Conservation (phyloP, 1,140 invertebrate genomes). For the Stegodyphus dumicola region DNA sequence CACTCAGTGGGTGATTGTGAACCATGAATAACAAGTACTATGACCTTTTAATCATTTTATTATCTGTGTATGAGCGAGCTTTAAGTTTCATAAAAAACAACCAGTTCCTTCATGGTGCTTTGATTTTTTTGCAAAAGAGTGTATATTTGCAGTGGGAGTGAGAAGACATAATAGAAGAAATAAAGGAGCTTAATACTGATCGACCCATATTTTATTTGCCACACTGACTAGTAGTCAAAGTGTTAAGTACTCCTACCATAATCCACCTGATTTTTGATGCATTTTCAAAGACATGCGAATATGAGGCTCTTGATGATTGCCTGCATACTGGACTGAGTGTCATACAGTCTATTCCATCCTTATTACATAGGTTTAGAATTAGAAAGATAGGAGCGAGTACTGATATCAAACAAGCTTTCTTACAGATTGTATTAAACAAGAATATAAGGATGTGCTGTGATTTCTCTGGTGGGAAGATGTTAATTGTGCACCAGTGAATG, state of each 20-base stretch:
- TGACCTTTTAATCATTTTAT: no score
- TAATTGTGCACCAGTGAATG: background rate
- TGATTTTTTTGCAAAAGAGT: no score
- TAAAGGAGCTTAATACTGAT: background rate
- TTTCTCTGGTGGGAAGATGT: background rate
- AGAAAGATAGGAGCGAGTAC: background rate
- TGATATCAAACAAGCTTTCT: background rate
- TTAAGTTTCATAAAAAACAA: no score
- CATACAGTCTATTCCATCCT: background rate
- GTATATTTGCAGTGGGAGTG: background rate
- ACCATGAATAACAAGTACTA: no score
- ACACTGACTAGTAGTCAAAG: background rate
- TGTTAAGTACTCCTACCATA: background rate
- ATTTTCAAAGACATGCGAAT: background rate
- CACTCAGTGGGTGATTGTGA: no score
- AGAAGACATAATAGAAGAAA: background rate
- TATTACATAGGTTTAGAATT: background rate
- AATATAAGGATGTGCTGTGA: background rate
- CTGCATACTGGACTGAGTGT: background rate
- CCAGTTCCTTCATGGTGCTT: no score
- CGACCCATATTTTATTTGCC: background rate
- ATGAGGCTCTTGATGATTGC: background rate
- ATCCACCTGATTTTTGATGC: background rate
- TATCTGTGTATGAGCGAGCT: no score
- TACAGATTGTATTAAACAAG: background rate